Evolutionary conservation across 1,140 invertebrate genomes (phyloP), one percentile per base, ranked within the genome.

Genomic region (Euwallacea fornicatus): DNA sequence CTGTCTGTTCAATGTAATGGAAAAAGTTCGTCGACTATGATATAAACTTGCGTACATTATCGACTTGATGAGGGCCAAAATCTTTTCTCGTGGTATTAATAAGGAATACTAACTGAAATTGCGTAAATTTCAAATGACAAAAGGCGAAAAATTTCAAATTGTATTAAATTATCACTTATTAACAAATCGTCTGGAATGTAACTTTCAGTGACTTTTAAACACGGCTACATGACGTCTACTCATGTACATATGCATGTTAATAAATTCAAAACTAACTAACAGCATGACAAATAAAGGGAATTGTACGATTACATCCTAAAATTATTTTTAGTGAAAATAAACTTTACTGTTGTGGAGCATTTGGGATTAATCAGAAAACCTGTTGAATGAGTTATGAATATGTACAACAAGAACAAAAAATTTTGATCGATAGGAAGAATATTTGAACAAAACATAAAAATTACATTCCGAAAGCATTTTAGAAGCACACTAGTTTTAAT

Each of bases 1-100:
- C 75, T 76, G 75, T 77, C 71, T 76, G 76, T 76, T 77, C 73
- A 72, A 66, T 71, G 72, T 77, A 77, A 77, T 77, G 76, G 76
- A 77, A 77, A 77, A 77, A 77, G 75, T 77, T 77, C 73, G 73
- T 75, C 75, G 75, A 75, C 75, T 77, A 76, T 76, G 70, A 73
- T 70, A 60, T 70, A 74, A 73, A 76, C 74, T 76, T 76, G 76
- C 75, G 21, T 33, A 33, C 21, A 33, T 33, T n/a, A n/a, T n/a
- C n/a, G 21, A 33, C 21, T 33, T 33, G 21, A 33, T 1, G 4
- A 4, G 21, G 21, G 21, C 21, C 21, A 33, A 33, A 33, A 4
- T 33, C 21, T 33, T 33, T 33, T 33, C 21, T 33, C 21, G 4
- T 4, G 21, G 4, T 33, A 33, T 1, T 33, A n/a, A 33, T 33